phyloP scores from a whole-genome alignment of 2,797 vertebrate genomes.

The Gymnocypris eckloni region DNA sequence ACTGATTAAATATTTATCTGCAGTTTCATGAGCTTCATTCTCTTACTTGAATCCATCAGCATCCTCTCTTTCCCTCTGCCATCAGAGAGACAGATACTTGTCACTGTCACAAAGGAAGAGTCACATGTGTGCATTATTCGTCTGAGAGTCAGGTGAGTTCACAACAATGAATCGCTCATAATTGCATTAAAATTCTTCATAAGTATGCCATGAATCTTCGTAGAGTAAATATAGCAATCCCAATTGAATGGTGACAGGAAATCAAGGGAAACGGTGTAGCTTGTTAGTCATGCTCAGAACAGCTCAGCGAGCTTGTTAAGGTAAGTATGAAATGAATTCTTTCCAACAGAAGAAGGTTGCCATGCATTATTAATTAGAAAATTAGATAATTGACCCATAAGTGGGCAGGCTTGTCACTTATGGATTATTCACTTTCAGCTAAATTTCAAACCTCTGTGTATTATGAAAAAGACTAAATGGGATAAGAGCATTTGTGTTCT shows the following conservation, averaged over 20 bases:
- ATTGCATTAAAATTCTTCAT: background rate
- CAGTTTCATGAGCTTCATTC: background rate
- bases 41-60: background rate
- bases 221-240: background rate
- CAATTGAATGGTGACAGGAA: constrained; percentile 20
- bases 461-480: background rate
- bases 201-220: background rate
- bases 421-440: constrained; percentile 10
- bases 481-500: background rate
- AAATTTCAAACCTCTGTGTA: background rate
- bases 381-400: constrained; percentile 33
- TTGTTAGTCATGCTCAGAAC: constrained; percentile 31
- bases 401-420: background rate
- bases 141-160: background rate
- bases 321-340: constrained; percentile 45
- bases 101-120: background rate
- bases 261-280: constrained; percentile 22
- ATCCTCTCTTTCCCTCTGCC: background rate
- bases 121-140: background rate
- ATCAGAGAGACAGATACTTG: background rate
- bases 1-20: background rate
- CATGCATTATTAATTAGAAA: constrained; percentile 57
- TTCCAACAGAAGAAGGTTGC: constrained; percentile 33
- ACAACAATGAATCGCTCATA: background rate
- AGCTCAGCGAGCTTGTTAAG: constrained; percentile 43